A percentile compares a stretch with the other conserved stretches of the same genome.
phyloP scores from a whole-genome alignment of 2,888 invertebrate species.

The Drosophila rubida region DNA sequence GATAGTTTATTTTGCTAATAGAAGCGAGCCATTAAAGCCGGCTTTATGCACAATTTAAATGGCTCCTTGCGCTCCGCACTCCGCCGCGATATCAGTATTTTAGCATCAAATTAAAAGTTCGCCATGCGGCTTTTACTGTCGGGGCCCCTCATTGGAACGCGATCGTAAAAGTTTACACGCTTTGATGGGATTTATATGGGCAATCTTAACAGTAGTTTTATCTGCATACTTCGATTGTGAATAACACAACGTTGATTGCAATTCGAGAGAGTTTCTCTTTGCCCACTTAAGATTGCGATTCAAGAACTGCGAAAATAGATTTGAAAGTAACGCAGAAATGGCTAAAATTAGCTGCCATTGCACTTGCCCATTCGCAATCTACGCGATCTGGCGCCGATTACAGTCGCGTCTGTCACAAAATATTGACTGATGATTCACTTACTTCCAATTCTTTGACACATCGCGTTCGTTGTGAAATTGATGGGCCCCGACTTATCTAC shows the following conservation, averaged over 20 bases:
- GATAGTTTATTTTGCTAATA: conserved; percentile 75
- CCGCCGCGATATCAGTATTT: conserved; percentile 57
- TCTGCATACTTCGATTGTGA: conserved; percentile 49
- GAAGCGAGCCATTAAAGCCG: conserved; percentile 73
- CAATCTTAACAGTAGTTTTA: conserved; percentile 66
- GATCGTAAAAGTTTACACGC: conserved; percentile 40
- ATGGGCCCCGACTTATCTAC: conserved; percentile 40
- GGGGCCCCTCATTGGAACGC: conserved; percentile 16
- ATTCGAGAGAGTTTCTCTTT: not conserved
- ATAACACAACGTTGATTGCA: conserved; percentile 34
- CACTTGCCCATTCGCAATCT: conserved; percentile 17
- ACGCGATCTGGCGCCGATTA: conserved; percentile 42
- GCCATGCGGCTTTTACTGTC: conserved; percentile 23
- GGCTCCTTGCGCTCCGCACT: conserved; percentile 15
- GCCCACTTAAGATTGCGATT: conserved; percentile 10
- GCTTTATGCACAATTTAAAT: conserved; percentile 70
- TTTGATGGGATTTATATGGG: conserved; percentile 49
- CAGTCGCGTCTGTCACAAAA: conserved; percentile 31
- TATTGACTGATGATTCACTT: conserved; percentile 50
- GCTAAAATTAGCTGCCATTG: conserved; percentile 6
- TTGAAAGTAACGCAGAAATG: not conserved
- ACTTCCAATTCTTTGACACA: conserved; percentile 33
- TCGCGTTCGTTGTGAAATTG: conserved; percentile 43
- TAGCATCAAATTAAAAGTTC: conserved; percentile 71
- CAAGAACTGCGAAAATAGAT: not conserved